Evolutionary conservation across 2,888 invertebrate genomes (phyloP), one percentile per base, ranked within the genome.

Genomic region (Odontocolon sp.): DNA sequence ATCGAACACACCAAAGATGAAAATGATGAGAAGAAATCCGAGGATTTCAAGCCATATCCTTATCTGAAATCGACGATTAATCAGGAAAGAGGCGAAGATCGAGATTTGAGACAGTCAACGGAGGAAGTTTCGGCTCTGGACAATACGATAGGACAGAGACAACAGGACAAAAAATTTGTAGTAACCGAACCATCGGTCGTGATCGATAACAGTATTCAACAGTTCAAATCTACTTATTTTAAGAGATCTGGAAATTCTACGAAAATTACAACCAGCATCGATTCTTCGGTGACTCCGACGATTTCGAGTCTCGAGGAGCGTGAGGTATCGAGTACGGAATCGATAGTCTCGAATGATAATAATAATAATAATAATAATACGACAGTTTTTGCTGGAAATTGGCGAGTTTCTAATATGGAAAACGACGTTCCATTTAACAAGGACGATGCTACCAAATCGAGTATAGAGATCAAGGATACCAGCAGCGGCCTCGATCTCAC

Each of bases 201-300:
- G 5, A 73, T 86, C 11, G 87, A 88, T 38, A 87, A 87, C 38
- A 86, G 82, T 31, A 85, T 84, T n/a, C 84, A 85, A n/a, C 85
- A 85, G 42, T 78, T 86, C 2, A 87, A 86, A 26, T 73, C 84
- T 2, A 77, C 59, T 2, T 64, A 85, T 31, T 63, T 77, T 4
- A 87, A 86, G 23, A 80, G 85, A 45, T 77, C 81, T 1, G 80
- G 81, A 6, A 81, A 80, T 40, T 23, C 57, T 2, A 72, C 79
- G n/a, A 80, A 52, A 71, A 70, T 67, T 23, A 11, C 47, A n/a
- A 8, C 56, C 1, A 45, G 47, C 23, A 9, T 47, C 2, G 57
- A 28, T 50, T 26, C 28, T 1, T 38, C 40, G n/a, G 23, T 31
- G 0, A 28, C 69, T 4, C 31, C 63, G 23, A 47, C 54, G 4